phyloP scores from a whole-genome alignment of 2,888 invertebrate genomes.

The Nemapogon koenigi region DNA sequence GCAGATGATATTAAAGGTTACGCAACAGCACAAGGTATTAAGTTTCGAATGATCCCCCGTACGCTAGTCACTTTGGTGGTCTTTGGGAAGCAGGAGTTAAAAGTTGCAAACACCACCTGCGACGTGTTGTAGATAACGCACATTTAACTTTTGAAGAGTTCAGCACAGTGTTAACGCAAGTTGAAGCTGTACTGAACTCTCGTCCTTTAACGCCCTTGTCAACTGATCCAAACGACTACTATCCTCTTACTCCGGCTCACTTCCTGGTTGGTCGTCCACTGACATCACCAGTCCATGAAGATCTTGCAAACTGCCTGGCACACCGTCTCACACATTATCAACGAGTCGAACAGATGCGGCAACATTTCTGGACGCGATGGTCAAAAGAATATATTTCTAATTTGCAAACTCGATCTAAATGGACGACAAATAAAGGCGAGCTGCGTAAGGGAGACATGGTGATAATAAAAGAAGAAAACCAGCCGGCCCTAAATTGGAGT shows the following conservation, averaged over 20 bases:
- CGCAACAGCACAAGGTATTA: no score
- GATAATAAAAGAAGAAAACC: no score
- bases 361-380: slow-evolving; percentile 16
- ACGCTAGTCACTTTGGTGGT: no score
- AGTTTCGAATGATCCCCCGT: no score
- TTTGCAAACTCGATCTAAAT: slow-evolving; percentile 12
- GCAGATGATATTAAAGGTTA: no score
- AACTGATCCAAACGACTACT: slow-evolving; percentile 18
- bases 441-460: slow-evolving; percentile 6
- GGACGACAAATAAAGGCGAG: slow-evolving; percentile 6
- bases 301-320: slow-evolving; percentile 6
- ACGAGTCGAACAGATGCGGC: slow-evolving; percentile 16
- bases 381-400: slow-evolving; percentile 14
- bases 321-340: slow-evolving; percentile 3
- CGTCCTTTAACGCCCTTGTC: slow-evolving; percentile 18
- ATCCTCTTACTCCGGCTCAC: slow-evolving; percentile 25
- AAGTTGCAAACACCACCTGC: slow-evolving; percentile 12
- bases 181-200: slow-evolving; percentile 20
- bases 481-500: no score
- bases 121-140: no score
- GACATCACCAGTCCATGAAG: slow-evolving; percentile 1
- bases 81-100: slow-evolving; percentile 15
- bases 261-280: slow-evolving; percentile 18
- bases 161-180: slow-evolving; percentile 17
- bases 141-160: slow-evolving; percentile 17